Evolutionary conservation across 2,113 vertebrate species (phyloP).

Genomic region (Cyprinodon variegatus): DNA sequence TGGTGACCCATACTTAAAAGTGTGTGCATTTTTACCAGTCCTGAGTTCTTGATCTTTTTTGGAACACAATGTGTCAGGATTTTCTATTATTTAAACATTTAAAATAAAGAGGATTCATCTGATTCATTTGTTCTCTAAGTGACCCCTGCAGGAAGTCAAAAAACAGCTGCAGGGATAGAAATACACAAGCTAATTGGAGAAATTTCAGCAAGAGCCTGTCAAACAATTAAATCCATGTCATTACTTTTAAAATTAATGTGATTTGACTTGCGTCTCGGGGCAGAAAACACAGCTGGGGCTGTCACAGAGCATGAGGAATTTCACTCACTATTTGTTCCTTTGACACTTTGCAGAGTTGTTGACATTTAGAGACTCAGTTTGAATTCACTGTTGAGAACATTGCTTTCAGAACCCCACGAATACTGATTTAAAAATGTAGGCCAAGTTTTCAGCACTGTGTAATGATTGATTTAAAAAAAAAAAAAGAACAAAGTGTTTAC

Average conservation of each 20-base stretch:
- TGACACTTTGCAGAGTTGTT: constrained; percentile 37
- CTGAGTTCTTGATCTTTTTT: not conserved
- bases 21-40: not conserved
- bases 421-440: constrained; percentile 38
- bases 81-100: not conserved
- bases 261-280: constrained; percentile 61
- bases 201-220: constrained; percentile 52
- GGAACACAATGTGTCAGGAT: not conserved
- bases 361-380: constrained; percentile 47
- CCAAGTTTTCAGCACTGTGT: constrained; percentile 17
- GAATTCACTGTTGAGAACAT: constrained; percentile 19
- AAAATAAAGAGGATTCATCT: not conserved
- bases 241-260: constrained; percentile 65
- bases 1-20: not conserved
- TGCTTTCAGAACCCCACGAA: constrained; percentile 18
- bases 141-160: constrained; percentile 21
- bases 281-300: constrained; percentile 31
- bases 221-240: constrained; percentile 62
- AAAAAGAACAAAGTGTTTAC: constrained; percentile 55
- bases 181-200: constrained; percentile 49
- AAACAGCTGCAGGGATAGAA: constrained; percentile 38
- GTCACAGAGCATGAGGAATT: constrained; percentile 25
- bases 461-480: constrained; percentile 17
- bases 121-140: not conserved
- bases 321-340: constrained; percentile 42